Percentiles rank a stretch among this genome's conserved stretches.
Evolutionary conservation across 1,140 invertebrate species (phyloP).

Genomic region (Zaprionus inermis): DNA sequence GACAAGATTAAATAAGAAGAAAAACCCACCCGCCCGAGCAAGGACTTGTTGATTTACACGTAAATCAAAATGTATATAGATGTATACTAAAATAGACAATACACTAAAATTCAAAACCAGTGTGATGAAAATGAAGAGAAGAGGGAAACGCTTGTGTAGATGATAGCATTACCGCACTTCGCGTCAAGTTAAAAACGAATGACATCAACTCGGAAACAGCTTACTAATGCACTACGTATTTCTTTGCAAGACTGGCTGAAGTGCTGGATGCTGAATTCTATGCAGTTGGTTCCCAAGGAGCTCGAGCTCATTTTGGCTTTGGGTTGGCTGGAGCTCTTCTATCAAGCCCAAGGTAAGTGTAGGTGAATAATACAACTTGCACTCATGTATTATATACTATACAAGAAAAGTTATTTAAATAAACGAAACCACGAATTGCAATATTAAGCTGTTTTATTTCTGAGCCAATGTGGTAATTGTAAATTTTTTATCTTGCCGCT

Average conservation of each 20-base stretch:
- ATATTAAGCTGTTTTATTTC: not conserved
- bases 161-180: slow-evolving; percentile 30
- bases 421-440: not conserved
- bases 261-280: slow-evolving; percentile 49
- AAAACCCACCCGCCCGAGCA: slow-evolving; percentile 17
- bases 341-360: slow-evolving; percentile 39
- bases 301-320: slow-evolving; percentile 29
- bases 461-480: not conserved
- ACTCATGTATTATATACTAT: slow-evolving; percentile 9
- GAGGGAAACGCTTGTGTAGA: slow-evolving; percentile 36
- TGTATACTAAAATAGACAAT: slow-evolving; percentile 10
- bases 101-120: slow-evolving; percentile 24
- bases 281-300: slow-evolving; percentile 36
- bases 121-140: not conserved
- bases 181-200: slow-evolving; percentile 31
- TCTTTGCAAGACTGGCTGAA: slow-evolving; percentile 77
- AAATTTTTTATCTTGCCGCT: not conserved
- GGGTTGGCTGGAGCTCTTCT: slow-evolving; percentile 28
- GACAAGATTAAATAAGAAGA: slow-evolving; percentile 9
- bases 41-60: slow-evolving; percentile 15
- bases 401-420: slow-evolving; percentile 12
- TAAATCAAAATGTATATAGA: slow-evolving; percentile 16
- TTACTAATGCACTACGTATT: slow-evolving; percentile 77
- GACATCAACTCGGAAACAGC: slow-evolving; percentile 34
- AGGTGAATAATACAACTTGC: slow-evolving; percentile 21